phyloP scores from a whole-genome alignment of 2,113 vertebrate species.

The Antennarius striatus region DNA sequence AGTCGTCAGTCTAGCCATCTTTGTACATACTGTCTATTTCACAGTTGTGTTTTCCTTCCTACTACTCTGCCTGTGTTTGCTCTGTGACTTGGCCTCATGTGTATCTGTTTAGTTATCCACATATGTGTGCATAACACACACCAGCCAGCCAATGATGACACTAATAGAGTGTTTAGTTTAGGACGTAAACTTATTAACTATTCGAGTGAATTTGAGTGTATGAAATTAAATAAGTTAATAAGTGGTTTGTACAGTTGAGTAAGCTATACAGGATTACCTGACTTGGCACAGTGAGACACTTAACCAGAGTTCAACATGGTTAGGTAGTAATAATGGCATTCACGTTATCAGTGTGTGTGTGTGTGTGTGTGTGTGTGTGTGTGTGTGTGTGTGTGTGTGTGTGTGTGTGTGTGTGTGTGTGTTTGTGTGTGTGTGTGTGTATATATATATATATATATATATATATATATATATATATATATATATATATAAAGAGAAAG shows the following conservation, averaged over 20 bases:
- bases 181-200: conserved; percentile 59
- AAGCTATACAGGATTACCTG: conserved; percentile 25
- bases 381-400: neutral
- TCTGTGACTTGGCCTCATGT: conserved; percentile 44
- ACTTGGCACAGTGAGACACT: conserved; percentile 9
- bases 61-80: conserved; percentile 48
- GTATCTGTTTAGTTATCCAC: conserved; percentile 45
- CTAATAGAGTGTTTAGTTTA: conserved; percentile 61
- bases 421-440: neutral
- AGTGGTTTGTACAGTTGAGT: conserved; percentile 37
- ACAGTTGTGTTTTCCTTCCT: conserved; percentile 42
- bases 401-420: neutral
- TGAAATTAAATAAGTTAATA: conserved; percentile 67
- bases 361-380: neutral
- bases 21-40: conserved; percentile 24
- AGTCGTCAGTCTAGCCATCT: conserved; percentile 10
- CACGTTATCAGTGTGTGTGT: neutral
- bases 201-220: conserved; percentile 48
- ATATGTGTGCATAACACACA: conserved; percentile 29
- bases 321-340: neutral
- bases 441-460: no score
- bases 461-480: no score
- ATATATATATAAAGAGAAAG: no score
- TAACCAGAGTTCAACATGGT: neutral
- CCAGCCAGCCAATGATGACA: conserved; percentile 53